Conservation (phyloP, 2,888 invertebrate genomes). For the Meiosimyza decipiens region DNA sequence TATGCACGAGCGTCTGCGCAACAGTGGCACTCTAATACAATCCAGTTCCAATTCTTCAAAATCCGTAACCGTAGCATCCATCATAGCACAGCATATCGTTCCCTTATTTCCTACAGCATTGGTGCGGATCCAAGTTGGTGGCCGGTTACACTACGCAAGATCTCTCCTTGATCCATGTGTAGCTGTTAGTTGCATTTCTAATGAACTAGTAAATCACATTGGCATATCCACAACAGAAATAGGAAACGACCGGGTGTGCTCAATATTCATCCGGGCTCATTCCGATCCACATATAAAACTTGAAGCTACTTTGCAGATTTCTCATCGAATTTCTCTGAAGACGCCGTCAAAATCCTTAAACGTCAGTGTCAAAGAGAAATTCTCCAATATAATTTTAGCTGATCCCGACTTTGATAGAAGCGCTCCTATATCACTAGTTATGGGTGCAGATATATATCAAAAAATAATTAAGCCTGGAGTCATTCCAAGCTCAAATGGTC, state of each 20-base stretch:
- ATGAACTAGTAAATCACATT: too few species aligned
- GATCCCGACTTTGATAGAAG: not conserved
- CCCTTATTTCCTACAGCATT: too few species aligned
- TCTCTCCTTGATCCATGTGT: not conserved
- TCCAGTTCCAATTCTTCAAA: too few species aligned
- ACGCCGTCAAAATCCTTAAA: not conserved
- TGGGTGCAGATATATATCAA: not conserved
- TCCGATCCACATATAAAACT: not conserved
- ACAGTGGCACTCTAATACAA: too few species aligned
- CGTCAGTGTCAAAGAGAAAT: not conserved
- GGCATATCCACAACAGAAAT: too few species aligned
- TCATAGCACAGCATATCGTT: too few species aligned
- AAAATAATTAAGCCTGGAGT: slow-evolving; percentile 3
- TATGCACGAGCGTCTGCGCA: too few species aligned
- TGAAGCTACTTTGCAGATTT: not conserved
- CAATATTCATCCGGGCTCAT: not conserved
- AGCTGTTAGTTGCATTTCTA: not conserved
- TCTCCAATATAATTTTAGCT: not conserved
- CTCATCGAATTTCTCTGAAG: not conserved
- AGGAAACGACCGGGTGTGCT: too few species aligned
- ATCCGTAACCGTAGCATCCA: too few species aligned
- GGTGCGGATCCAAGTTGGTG: too few species aligned
- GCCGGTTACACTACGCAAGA: too few species aligned
- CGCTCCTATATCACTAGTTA: not conserved
- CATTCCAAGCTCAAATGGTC: slow-evolving; percentile 8